Percentiles rank a stretch among this genome's conserved stretches.
Conservation (phyloP, 2,888 invertebrate species). For the Drosophila niveifrons region DNA sequence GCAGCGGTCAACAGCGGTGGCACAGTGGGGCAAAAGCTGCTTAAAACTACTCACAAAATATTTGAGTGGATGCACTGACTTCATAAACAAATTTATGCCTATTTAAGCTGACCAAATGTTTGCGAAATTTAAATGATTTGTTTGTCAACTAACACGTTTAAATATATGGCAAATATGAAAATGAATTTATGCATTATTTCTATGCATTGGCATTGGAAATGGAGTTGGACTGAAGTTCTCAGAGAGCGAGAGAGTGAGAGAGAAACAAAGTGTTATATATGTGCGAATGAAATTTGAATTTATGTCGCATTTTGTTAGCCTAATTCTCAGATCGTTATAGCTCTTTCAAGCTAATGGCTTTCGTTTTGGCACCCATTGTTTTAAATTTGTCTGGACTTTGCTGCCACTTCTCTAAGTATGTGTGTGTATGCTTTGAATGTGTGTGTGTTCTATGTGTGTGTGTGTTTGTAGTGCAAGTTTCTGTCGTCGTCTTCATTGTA, state of each 20-base stretch:
- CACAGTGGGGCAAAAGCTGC: conserved; percentile 23
- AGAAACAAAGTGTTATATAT: background rate
- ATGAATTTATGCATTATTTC: background rate
- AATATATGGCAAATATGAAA: background rate
- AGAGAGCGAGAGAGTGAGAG: too few species aligned
- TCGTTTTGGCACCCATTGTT: conserved; percentile 66
- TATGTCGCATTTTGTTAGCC: conserved; percentile 39
- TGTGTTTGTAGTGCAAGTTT: conserved; percentile 65
- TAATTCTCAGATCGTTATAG: conserved; percentile 37
- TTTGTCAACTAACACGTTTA: background rate
- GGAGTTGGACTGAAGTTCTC: background rate
- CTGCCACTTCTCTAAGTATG: background rate
- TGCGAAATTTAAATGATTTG: background rate
- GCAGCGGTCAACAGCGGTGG: conserved; percentile 16
- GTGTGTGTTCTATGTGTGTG: conserved; percentile 7
- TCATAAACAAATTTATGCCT: background rate
- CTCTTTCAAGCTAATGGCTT: conserved; percentile 52
- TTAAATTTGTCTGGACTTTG: conserved; percentile 63
- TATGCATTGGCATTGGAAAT: background rate
- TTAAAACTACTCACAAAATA: too few species aligned
- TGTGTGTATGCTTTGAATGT: conserved; percentile 18
- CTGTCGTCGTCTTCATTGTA: conserved; percentile 77
- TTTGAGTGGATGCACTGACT: background rate
- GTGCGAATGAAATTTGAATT: conserved; percentile 26
- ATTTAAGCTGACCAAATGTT: background rate